Conservation (phyloP, 1,140 invertebrate genomes). For the Macrocentrus cingulum region DNA sequence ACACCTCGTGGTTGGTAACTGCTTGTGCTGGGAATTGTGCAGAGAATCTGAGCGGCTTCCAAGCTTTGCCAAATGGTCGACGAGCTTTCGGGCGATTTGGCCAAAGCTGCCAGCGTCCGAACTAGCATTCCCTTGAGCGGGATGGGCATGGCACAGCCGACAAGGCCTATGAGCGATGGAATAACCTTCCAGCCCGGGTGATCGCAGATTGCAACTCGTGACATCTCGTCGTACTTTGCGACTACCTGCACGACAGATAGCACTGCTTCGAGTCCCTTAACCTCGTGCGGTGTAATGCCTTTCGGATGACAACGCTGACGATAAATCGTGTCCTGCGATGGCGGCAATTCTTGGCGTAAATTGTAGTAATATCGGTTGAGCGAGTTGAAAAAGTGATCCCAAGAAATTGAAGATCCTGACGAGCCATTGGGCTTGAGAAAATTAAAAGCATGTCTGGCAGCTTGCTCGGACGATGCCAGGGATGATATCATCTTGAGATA, state of each 20-base stretch:
- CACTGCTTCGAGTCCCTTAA: conserved; percentile 84
- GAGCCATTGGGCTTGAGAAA: conserved; percentile 76
- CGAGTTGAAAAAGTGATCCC: conserved; percentile 89
- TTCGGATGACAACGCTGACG: conserved; percentile 63
- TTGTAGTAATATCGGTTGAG: conserved; percentile 75
- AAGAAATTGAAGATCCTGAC: conserved; percentile 66
- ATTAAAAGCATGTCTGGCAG: conserved; percentile 81
- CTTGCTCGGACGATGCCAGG: conserved; percentile 71
- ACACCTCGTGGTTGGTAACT: conserved; percentile 70
- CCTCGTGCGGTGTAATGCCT: conserved; percentile 79
- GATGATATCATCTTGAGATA: conserved; percentile 87
- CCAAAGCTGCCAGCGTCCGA: conserved; percentile 74
- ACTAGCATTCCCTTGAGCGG: conserved; percentile 82
- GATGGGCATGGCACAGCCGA: conserved; percentile 83
- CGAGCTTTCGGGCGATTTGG: conserved; percentile 73
- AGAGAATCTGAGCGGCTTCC: conserved; percentile 82
- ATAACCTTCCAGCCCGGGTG: conserved; percentile 84
- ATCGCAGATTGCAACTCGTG: conserved; percentile 78
- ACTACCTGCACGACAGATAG: conserved; percentile 76
- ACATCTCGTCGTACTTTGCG: conserved; percentile 76
- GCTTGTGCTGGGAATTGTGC: conserved; percentile 67
- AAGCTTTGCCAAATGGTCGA: conserved; percentile 82
- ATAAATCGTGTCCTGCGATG: conserved; percentile 66
- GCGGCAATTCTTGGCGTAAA: conserved; percentile 68
- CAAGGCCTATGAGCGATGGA: conserved; percentile 75